Percentiles rank a stretch among this genome's conserved stretches.
Evolutionary conservation across 2,888 invertebrate genomes (phyloP).

Genomic region (Dexiosoma caninum): DNA sequence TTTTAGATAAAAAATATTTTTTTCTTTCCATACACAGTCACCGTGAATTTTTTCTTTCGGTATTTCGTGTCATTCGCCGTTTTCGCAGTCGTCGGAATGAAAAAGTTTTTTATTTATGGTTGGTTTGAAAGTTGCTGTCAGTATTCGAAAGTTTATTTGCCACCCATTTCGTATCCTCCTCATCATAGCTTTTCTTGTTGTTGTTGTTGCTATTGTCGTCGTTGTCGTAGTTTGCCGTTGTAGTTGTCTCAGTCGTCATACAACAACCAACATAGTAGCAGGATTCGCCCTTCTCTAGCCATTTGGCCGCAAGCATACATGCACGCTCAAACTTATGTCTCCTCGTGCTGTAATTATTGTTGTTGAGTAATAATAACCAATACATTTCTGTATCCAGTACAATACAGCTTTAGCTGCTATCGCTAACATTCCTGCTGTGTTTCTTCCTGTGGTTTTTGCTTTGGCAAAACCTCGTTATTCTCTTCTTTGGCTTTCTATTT

Average conservation of each 20-base stretch:
- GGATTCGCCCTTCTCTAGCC: conserved; percentile 53
- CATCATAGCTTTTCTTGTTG: conserved; percentile 32
- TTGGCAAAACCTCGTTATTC: conserved; percentile 32
- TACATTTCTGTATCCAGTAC: conserved; percentile 33
- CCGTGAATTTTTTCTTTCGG: conserved; percentile 67
- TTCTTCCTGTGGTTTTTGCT: conserved; percentile 54
- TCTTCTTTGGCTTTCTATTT: not conserved
- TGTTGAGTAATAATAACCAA: conserved; percentile 32
- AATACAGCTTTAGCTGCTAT: conserved; percentile 52
- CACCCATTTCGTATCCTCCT: conserved; percentile 66
- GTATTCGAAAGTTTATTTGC: conserved; percentile 72
- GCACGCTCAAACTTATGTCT: conserved; percentile 18
- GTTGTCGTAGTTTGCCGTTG: conserved; percentile 26
- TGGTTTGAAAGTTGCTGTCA: conserved; percentile 73
- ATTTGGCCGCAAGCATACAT: conserved; percentile 47
- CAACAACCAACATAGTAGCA: conserved; percentile 35
- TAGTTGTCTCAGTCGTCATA: conserved; percentile 46
- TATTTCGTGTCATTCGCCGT: conserved; percentile 74
- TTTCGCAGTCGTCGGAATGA: conserved; percentile 76
- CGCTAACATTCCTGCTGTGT: conserved; percentile 54
- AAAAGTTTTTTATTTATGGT: conserved; percentile 78
- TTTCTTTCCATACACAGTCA: conserved; percentile 57
- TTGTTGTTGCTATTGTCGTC: conserved; percentile 1
- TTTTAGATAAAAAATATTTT: conserved; percentile 39
- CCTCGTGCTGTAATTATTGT: conserved; percentile 8